Evolutionary conservation across 2,888 invertebrate species (phyloP), one percentile per base, ranked within the genome.

Genomic region (Drosophila antonietae): DNA sequence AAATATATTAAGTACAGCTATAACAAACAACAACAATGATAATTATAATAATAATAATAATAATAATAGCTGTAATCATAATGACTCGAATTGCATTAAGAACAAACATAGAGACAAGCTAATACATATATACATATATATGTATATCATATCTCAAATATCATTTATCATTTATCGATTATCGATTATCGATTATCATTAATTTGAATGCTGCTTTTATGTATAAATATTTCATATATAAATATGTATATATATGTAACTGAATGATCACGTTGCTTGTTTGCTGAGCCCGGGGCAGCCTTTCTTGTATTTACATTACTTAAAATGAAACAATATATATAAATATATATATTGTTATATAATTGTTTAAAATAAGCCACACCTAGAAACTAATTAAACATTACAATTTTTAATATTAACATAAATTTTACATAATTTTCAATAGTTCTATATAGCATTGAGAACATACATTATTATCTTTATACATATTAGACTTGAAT

Each of bases 1-100:
- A 12, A 44, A 39, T 56, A 44, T 72, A 68, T 88, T 84, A 88
- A 84, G 84, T 84, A 84, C 84, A 85, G 85, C 83, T 76, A 85
- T 88, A 84, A 84, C 88, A 88, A 87, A 84, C 80, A 89, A 84
- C 89, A 84, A 89, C 80, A 88, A 65, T 87, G 71, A 71, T 66
- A 66, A 51, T 41, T 52, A 52, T 35, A 55, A 41, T 55, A 12
- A 52, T 60, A 43, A 39, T 23, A 33, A 37, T 58, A 31, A 14
- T 44, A 46, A 31, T 66, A 37, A 68, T 39, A 39, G 37, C 15
- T 39, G 37, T 67, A 55, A 56, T 28, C 28, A 28, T 68, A 69
- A 70, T 65, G 65, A 82, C 76, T 74, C 72, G 63, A 67, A 59
- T 88, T 67, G 63, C 67, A 71, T 63, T 62, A 59, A 68, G 68